Evolutionary conservation across 2,113 vertebrate species (phyloP), one percentile per base, ranked within the genome.

Genomic region (Elanus axillaris): DNA sequence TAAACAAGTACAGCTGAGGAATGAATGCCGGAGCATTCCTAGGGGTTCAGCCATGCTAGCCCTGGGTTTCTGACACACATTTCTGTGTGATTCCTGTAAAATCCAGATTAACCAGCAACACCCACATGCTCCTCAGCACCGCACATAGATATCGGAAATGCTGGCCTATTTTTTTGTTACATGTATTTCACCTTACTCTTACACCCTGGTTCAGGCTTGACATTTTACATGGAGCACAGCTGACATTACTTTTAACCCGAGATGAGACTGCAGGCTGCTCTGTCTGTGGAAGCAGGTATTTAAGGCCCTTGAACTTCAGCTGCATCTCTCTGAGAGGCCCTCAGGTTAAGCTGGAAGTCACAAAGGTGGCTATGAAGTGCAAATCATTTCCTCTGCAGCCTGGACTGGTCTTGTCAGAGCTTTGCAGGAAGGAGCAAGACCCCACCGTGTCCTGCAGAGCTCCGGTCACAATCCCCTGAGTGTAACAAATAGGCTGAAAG

Each of bases 1-100:
- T 95, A 96, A 97, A 97, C 96, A 97, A 93, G 95, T 86, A 92
- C n/a, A 52, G 66, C 82, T 38, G 29, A 95, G 81, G 82, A 95
- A 43, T 16, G 8, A 78, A 48, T n/a, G 53, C 58, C 71, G 88
- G 67, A 88, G 72, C 85, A 42, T 76, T 86, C 74, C 32, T 16
- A 32, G 48, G 66, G 60, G 76, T 91, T 92, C 79, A 80, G 79
- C 86, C 76, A 58, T 68, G 40, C 79, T 87, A 50, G 59, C 56
- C 55, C 21, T 0, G 0, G 60, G 40, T 73, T 38, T 38, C 52
- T 82, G 72, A 89, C 83, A 67, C 2, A 11, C 10, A 9, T 87
- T 87, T 72, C 47, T 80, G 32, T 25, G 47, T 34, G 59, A 77
- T 47, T 93, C 59, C 66, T 93, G 64, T 75, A 84, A 90, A 63